Conservation (phyloP, 2,888 invertebrate genomes). For the Andrena camellia region DNA sequence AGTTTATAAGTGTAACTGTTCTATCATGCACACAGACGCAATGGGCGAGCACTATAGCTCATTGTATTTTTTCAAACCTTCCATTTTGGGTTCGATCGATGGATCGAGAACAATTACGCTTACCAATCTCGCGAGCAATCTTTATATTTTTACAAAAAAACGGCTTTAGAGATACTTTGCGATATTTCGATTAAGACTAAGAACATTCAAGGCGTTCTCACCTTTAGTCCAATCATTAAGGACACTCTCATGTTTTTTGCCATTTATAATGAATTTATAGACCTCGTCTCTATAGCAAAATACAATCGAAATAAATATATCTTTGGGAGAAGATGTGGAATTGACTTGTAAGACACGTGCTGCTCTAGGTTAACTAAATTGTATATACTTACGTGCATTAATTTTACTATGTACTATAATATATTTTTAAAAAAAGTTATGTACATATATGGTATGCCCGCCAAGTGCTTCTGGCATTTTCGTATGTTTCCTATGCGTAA, state of each 20-base stretch:
- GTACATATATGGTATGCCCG: slow-evolving; percentile 74
- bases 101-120: slow-evolving; percentile 65
- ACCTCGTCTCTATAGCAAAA: slow-evolving; percentile 23
- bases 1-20: slow-evolving; percentile 50
- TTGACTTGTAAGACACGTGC: slow-evolving; percentile 64
- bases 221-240: slow-evolving; percentile 39
- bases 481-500: slow-evolving; percentile 67
- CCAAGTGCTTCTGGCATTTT: slow-evolving; percentile 56
- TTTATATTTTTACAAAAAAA: slow-evolving; percentile 46
- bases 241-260: slow-evolving; percentile 23
- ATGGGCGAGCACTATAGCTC: slow-evolving; percentile 14
- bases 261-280: slow-evolving; percentile 19
- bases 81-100: slow-evolving; percentile 48
- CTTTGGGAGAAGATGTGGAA: slow-evolving; percentile 62
- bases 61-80: slow-evolving; percentile 36
- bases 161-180: slow-evolving; percentile 50
- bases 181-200: slow-evolving; percentile 57
- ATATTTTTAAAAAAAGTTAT: slow-evolving; percentile 79
- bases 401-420: slow-evolving; percentile 78
- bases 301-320: slow-evolving; percentile 19
- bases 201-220: slow-evolving; percentile 16
- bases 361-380: slow-evolving; percentile 72
- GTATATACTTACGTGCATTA: slow-evolving; percentile 77
- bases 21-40: slow-evolving; percentile 38
- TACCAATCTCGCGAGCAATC: slow-evolving; percentile 57